These are phyloP conservation scores for Neostethus bicornis DNA, from an alignment of 2,797 vertebrate genomes.

Conservation along the genomic window DNA sequence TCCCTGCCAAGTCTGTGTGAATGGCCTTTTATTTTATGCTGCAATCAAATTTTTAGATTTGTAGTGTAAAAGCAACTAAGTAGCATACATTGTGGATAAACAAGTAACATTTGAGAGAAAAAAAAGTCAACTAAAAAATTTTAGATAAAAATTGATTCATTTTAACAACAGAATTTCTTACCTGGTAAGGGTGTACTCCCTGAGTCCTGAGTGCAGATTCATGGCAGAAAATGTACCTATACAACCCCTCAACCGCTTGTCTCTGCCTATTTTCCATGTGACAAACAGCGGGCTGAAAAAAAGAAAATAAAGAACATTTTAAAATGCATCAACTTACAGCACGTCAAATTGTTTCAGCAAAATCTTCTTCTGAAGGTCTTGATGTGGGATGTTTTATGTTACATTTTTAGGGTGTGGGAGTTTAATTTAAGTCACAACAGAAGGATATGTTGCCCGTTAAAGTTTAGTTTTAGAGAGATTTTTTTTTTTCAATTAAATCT, in stretches of 20 bases:
- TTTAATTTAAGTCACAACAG: no score
- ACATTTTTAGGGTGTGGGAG: no score
- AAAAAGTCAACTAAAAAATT: no score
- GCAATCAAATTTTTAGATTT: neutral
- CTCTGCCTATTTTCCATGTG: constrained; percentile 99
- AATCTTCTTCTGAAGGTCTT: no score
- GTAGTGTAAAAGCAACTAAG: neutral
- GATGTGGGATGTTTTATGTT: no score
- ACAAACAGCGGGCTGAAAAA: constrained; percentile 97
- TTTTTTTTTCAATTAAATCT: no score
- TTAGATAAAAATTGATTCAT: no score
- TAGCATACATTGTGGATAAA: neutral
- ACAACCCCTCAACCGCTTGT: constrained; percentile 99
- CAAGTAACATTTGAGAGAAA: no score
- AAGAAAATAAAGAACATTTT: constrained; percentile 28
- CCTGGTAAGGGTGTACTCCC: constrained; percentile 99
- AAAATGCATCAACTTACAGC: neutral
- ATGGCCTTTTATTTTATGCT: neutral
- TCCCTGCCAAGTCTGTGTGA: neutral
- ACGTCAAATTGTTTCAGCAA: neutral
- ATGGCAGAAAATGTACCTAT: constrained; percentile 99
- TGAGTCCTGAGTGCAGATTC: constrained; percentile 99
- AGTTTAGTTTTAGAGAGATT: no score
- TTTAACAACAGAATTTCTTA: constrained; percentile 79
- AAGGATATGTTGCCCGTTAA: no score